phyloP scores from a whole-genome alignment of 2,113 vertebrate genomes.

The Urocolius indicus region DNA sequence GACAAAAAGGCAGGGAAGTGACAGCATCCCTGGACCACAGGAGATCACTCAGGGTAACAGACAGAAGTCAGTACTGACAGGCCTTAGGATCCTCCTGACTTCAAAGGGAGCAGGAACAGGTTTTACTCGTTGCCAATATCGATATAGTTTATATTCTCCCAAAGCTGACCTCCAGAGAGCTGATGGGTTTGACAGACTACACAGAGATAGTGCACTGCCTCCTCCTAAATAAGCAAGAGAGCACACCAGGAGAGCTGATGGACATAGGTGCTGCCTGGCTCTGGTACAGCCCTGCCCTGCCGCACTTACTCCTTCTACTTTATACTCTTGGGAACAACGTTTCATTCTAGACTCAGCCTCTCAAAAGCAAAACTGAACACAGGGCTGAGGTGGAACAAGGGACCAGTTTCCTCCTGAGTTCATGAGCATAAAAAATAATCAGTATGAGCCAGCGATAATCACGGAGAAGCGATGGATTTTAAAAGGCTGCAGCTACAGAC shows the following conservation, averaged over 20 bases:
- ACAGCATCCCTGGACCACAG: not conserved
- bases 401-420: not conserved
- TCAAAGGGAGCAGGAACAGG: not conserved
- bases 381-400: not conserved
- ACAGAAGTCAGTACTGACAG: not conserved
- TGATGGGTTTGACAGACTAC: not conserved
- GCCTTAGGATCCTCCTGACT: not conserved
- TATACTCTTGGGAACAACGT: not conserved
- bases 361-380: not conserved
- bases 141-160: not conserved
- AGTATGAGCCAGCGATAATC: not conserved
- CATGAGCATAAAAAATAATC: not conserved
- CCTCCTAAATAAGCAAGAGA: not conserved
- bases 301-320: not conserved
- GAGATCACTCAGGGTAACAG: fast-evolving
- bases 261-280: fast-evolving
- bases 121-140: not conserved
- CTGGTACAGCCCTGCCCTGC: not conserved
- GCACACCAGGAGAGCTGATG: fast-evolving
- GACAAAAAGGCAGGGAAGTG: fast-evolving
- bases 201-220: not conserved
- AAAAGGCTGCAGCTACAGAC: not conserved
- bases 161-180: not conserved
- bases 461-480: not conserved
- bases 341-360: fast-evolving